phyloP scores from a whole-genome alignment of 1,140 invertebrate genomes.

The Camponotus vicinus region DNA sequence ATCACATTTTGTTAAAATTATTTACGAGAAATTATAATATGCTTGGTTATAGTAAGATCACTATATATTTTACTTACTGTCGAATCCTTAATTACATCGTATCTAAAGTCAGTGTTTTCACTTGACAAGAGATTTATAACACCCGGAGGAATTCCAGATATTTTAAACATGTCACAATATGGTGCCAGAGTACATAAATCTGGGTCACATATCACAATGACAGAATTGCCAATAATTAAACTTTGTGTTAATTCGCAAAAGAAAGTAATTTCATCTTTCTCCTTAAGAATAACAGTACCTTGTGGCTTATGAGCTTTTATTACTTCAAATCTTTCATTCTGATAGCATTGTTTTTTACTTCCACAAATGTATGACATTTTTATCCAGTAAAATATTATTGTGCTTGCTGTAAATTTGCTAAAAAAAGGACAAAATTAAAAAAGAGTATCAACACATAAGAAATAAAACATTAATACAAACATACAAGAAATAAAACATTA shows the following conservation, averaged over 20 bases:
- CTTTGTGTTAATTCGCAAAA: not conserved
- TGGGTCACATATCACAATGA: constrained; percentile 10
- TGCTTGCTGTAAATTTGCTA: not conserved
- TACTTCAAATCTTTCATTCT: constrained; percentile 34
- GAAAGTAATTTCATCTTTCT: not conserved
- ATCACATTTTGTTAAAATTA: no score
- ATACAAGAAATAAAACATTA: not conserved
- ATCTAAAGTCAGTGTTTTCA: not conserved
- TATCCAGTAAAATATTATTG: not conserved
- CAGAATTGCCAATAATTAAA: constrained; percentile 40
- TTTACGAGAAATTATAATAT: not conserved
- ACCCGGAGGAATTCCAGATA: not conserved
- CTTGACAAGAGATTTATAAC: constrained; percentile 18
- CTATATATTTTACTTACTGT: not conserved
- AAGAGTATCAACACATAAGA: not conserved
- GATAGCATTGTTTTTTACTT: not conserved
- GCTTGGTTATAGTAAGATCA: not conserved
- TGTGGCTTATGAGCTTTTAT: not conserved
- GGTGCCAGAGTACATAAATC: not conserved
- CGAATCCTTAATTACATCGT: no score
- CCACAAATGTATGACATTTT: not conserved
- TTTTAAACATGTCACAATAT: constrained; percentile 24
- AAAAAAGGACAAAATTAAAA: not conserved
- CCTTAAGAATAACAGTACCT: constrained; percentile 13
- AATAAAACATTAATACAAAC: not conserved